Conservation (phyloP, 2,113 vertebrate genomes). For the Oreamnos americanus region DNA sequence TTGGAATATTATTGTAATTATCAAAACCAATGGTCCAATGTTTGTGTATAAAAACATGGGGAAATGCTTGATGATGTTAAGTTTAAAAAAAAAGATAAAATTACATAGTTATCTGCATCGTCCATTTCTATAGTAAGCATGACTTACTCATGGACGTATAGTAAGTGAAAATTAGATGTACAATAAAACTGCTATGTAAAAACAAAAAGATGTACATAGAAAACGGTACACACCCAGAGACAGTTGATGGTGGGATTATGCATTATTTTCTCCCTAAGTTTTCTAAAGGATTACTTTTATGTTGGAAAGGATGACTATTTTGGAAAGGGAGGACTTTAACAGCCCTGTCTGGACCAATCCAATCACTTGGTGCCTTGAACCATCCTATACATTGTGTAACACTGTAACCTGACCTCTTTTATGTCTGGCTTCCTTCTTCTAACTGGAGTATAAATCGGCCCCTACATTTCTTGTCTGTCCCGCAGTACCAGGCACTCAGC, state of each 20-base stretch:
- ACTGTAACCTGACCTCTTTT: neutral
- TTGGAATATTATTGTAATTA: neutral
- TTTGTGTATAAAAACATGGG: neutral
- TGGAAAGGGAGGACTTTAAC: neutral
- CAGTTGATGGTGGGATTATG: no score
- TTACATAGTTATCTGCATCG: neutral
- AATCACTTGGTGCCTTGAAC: neutral
- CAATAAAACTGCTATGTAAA: neutral
- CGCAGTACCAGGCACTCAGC: neutral
- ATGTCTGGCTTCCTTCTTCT: neutral
- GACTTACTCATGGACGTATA: neutral
- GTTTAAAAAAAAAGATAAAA: neutral
- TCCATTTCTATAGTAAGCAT: neutral
- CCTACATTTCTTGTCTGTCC: neutral
- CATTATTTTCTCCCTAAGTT: no score
- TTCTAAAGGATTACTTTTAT: neutral
- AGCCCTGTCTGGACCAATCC: neutral
- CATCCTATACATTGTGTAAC: rapidly evolving
- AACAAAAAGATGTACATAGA: neutral
- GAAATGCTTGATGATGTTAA: neutral
- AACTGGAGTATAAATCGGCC: neutral
- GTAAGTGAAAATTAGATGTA: neutral
- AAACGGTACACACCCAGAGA: neutral
- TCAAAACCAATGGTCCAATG: neutral
- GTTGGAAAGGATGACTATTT: neutral